phyloP scores from a whole-genome alignment of 2,888 invertebrate species.

The Caenorhabditis imperialis region DNA sequence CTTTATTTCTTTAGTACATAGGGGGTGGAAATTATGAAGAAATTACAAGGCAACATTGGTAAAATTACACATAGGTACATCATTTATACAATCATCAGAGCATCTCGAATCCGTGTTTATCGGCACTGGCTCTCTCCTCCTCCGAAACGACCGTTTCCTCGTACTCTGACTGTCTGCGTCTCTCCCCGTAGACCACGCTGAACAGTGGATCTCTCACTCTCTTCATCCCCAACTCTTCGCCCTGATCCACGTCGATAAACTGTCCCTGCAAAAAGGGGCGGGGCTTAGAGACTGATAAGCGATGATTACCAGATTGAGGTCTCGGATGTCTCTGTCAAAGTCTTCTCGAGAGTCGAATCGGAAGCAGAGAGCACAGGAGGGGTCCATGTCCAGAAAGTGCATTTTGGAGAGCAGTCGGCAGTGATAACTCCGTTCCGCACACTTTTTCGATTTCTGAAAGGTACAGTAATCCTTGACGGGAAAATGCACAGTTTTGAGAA shows the following conservation, averaged over 20 bases:
- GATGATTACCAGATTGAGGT: conserved; percentile 54
- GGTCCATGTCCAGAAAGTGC: conserved; percentile 64
- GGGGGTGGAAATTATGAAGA: no score
- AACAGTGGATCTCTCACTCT: conserved; percentile 62
- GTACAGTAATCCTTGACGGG: no score
- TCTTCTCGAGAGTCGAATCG: conserved; percentile 35
- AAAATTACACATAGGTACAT: no score
- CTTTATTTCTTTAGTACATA: no score
- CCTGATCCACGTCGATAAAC: conserved; percentile 65
- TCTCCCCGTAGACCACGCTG: conserved; percentile 58
- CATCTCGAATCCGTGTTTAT: conserved; percentile 61
- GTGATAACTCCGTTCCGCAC: conserved; percentile 57
- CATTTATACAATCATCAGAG: no score
- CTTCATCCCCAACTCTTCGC: conserved; percentile 60
- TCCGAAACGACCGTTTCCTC: conserved; percentile 22
- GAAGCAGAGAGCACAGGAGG: conserved; percentile 73
- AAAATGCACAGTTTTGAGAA: no score
- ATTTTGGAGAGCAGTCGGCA: conserved; percentile 64
- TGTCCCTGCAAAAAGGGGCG: conserved; percentile 55
- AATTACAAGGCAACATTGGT: no score
- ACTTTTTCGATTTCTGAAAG: conserved; percentile 45
- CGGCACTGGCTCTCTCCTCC: conserved; percentile 44
- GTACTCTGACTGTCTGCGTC: conserved; percentile 27
- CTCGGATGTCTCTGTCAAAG: conserved; percentile 50
- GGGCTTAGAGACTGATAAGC: no score